phyloP scores from a whole-genome alignment of 2,888 invertebrate genomes.

The Dromius quadrimaculatus region DNA sequence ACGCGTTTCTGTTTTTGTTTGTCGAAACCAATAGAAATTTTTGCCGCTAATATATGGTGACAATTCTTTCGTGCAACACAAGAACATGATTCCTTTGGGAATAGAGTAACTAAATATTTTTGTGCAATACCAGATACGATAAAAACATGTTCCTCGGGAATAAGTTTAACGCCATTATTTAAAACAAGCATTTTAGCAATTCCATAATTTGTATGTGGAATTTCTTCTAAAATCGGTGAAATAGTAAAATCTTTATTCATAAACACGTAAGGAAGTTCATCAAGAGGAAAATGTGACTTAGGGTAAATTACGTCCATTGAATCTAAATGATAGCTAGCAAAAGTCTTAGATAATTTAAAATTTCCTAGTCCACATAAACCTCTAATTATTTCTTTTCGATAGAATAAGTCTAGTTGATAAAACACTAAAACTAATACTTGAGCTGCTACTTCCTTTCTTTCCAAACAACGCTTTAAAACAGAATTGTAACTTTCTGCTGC shows the following conservation, averaged over 20 bases:
- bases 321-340: background rate
- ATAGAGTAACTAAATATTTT: slow-evolving; percentile 17
- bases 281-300: slow-evolving; percentile 10
- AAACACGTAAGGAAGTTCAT: slow-evolving; percentile 36
- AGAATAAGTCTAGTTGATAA: slow-evolving; percentile 37
- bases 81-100: slow-evolving; percentile 33
- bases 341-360: slow-evolving; percentile 11
- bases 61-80: slow-evolving; percentile 26
- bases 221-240: slow-evolving; percentile 8
- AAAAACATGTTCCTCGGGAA: background rate
- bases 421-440: slow-evolving; percentile 34
- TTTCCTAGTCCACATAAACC: slow-evolving; percentile 8
- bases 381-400: slow-evolving; percentile 26
- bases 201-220: slow-evolving; percentile 25
- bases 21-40: slow-evolving; percentile 31
- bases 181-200: slow-evolving; percentile 27
- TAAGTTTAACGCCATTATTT: slow-evolving; percentile 21
- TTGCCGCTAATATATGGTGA: slow-evolving; percentile 42
- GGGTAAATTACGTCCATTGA: slow-evolving; percentile 10
- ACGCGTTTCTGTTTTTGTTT: slow-evolving; percentile 22
- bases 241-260: slow-evolving; percentile 36
- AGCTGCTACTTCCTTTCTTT: slow-evolving; percentile 22
- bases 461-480: slow-evolving; percentile 29
- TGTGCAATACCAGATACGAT: background rate
- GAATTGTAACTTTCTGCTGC: slow-evolving; percentile 37